Evolutionary conservation across 2,113 vertebrate genomes (phyloP).

Genomic region (Piaya cayana): DNA sequence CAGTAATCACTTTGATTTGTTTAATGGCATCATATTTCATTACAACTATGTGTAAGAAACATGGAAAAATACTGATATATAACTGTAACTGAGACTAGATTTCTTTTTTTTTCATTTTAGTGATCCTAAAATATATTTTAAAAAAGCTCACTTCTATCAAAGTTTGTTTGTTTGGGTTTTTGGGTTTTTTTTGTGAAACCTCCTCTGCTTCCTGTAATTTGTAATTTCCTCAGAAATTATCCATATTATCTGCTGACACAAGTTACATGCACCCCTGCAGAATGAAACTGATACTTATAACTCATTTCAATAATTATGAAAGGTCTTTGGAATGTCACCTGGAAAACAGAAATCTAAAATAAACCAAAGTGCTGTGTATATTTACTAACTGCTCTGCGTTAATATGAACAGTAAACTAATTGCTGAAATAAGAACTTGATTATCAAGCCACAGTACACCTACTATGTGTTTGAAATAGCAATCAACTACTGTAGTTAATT

Average conservation of each 20-base stretch:
- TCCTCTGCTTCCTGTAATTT: not conserved
- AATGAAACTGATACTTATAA: conserved; percentile 13
- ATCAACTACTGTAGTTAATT: not conserved
- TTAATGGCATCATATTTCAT: not conserved
- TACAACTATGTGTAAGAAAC: not conserved
- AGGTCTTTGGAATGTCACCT: not conserved
- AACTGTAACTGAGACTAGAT: not conserved
- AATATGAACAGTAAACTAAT: conserved; percentile 4
- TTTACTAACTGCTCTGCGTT: not conserved
- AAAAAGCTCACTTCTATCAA: not conserved
- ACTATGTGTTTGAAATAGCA: not conserved
- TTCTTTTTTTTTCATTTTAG: not conserved
- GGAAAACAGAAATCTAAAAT: not conserved
- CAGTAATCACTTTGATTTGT: not conserved
- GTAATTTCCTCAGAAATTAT: not conserved
- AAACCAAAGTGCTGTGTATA: not conserved
- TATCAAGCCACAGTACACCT: not conserved
- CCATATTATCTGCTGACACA: not conserved
- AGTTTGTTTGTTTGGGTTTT: too few relatives aligned
- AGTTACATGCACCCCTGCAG: not conserved
- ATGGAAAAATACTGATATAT: not conserved
- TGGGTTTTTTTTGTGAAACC: not conserved
- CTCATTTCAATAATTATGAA: not conserved
- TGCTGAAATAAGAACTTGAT: not conserved
- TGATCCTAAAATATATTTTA: not conserved